Percentiles rank a stretch among this genome's conserved stretches.
These are phyloP conservation scores for Megamerina dolium DNA, from an alignment of 2,888 invertebrate genomes.

Conservation along the genomic window DNA sequence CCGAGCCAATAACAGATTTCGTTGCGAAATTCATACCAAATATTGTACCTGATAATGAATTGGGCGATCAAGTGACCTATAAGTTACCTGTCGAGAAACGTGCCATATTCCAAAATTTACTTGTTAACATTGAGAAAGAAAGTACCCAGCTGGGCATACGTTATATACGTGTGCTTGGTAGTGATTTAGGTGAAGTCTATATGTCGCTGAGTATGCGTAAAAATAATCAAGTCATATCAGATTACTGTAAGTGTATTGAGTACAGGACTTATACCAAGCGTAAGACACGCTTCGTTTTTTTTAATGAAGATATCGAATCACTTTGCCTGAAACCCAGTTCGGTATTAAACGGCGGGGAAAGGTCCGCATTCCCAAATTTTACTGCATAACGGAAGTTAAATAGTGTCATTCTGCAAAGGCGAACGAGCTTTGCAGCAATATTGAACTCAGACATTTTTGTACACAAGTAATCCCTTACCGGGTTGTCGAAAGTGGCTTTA, in stretches of 20 bases:
- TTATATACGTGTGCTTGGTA: constrained; percentile 27
- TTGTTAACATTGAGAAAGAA: constrained; percentile 31
- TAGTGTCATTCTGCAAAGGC: no score
- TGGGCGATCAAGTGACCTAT: constrained; percentile 33
- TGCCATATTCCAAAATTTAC: constrained; percentile 25
- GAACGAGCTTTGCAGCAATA: no score
- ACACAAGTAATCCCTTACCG: no score
- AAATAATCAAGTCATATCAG: constrained; percentile 28
- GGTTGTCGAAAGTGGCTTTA: no score
- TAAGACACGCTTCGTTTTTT: no score
- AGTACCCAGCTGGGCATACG: constrained; percentile 27
- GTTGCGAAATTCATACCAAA: constrained; percentile 21
- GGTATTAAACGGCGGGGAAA: no score
- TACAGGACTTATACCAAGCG: no score
- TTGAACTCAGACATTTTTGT: constrained; percentile 6
- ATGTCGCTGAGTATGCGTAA: constrained; percentile 29
- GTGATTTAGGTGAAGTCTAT: constrained; percentile 31
- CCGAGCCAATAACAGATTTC: constrained; percentile 28
- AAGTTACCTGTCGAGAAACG: constrained; percentile 19
- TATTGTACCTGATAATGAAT: constrained; percentile 32
- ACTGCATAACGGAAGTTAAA: no score
- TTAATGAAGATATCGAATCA: no score
- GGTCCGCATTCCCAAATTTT: no score
- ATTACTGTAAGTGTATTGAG: constrained; percentile 37
- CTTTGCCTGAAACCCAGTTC: no score